These are phyloP conservation scores for Orbicella faveolata DNA, from an alignment of 64 coral and sea anemone species.

Conservation along the genomic window DNA sequence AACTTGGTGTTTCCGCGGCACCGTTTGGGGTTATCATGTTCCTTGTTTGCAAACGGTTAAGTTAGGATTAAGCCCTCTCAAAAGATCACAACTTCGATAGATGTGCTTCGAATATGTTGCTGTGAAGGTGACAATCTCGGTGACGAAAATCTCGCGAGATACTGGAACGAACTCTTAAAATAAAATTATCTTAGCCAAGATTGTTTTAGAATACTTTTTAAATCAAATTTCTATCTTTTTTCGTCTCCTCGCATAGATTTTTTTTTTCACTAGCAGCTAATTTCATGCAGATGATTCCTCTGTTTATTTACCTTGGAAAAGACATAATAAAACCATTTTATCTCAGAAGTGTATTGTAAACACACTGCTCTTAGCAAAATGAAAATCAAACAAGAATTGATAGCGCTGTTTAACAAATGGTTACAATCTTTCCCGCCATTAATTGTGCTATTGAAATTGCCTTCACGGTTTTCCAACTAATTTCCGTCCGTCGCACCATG, in stretches of 20 bases:
- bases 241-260: neutral
- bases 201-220: neutral
- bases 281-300: slow-evolving; percentile 59
- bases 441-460: slow-evolving; percentile 86
- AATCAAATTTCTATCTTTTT: neutral
- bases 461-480: slow-evolving; percentile 64
- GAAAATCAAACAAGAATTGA: slow-evolving; percentile 90
- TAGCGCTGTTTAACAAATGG: slow-evolving; percentile 87
- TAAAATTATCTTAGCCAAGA: neutral
- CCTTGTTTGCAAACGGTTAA: slow-evolving; percentile 11
- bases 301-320: slow-evolving; percentile 67
- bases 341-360: slow-evolving; percentile 83
- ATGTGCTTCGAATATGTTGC: neutral
- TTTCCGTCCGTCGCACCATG: slow-evolving; percentile 74
- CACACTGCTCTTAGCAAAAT: slow-evolving; percentile 89
- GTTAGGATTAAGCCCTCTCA: slow-evolving; percentile 2
- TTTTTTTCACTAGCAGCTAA: slow-evolving; percentile 41
- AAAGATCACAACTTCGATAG: neutral
- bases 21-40: slow-evolving; percentile 21
- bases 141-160: neutral
- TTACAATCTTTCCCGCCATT: slow-evolving; percentile 77
- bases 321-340: slow-evolving; percentile 83
- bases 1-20: slow-evolving; percentile 4
- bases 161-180: neutral
- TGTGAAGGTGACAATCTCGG: neutral